These are phyloP conservation scores for Paramuricea clavata DNA, from an alignment of 92 coral and sea anemone species.

Conservation along the genomic window DNA sequence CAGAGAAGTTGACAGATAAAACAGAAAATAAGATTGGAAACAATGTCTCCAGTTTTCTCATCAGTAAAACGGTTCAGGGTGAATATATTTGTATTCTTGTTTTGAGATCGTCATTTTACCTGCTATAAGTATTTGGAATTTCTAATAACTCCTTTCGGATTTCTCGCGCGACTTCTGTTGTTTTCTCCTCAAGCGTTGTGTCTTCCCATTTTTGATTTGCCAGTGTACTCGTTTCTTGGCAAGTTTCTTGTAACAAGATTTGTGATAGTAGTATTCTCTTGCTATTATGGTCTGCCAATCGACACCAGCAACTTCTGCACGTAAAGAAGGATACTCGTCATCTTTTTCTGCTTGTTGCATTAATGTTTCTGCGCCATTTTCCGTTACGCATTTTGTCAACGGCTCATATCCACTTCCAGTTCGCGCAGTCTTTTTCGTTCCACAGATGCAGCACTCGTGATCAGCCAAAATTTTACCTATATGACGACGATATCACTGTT, in stretches of 20 bases:
- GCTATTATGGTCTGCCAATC: not conserved
- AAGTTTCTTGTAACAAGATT: not conserved
- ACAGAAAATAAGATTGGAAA: too few species aligned
- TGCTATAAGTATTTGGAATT: slow-evolving; percentile 6
- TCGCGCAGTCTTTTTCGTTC: not conserved
- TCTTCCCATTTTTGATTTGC: not conserved
- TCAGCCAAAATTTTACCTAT: slow-evolving; percentile 11
- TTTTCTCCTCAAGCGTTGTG: slow-evolving; percentile 4
- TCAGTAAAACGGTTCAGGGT: too few species aligned
- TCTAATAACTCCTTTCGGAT: slow-evolving; percentile 17
- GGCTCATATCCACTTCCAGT: not conserved
- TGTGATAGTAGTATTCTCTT: not conserved
- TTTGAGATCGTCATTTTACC: too few species aligned
- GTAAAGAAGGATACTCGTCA: not conserved
- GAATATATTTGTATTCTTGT: too few species aligned
- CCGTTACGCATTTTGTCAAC: not conserved
- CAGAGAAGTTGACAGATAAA: too few species aligned
- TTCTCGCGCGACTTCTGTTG: slow-evolving; percentile 20
- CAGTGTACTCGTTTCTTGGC: not conserved
- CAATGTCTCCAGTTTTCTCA: too few species aligned
- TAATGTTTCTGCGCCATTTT: not conserved
- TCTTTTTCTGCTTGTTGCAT: not conserved
- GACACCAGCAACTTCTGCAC: not conserved
- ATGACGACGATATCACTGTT: not conserved
- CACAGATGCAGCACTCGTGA: not conserved